These are phyloP conservation scores for Lithobius niger DNA, from an alignment of 1,140 invertebrate genomes.

Conservation along the genomic window DNA sequence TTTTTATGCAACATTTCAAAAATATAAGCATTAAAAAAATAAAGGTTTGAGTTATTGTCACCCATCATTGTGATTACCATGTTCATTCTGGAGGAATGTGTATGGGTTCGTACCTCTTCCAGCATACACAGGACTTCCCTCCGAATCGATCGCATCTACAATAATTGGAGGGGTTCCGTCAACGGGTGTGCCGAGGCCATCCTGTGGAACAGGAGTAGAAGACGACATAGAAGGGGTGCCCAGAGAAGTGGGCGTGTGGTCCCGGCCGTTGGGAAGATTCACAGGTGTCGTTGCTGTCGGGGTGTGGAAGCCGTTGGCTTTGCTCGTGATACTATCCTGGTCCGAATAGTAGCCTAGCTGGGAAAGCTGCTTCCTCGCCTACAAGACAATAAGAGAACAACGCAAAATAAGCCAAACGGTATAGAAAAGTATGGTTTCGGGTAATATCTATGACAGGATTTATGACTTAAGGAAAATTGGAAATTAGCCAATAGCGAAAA, in stretches of 20 bases:
- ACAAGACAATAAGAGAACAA: constrained; percentile 12
- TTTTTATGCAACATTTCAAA: too few relatives aligned
- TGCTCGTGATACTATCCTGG: constrained; percentile 17
- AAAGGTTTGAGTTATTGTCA: too few relatives aligned
- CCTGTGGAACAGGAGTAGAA: background rate
- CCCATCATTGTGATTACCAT: too few relatives aligned
- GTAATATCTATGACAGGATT: too few relatives aligned
- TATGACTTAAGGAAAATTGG: too few relatives aligned
- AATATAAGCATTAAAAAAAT: too few relatives aligned
- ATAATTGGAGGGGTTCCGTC: constrained; percentile 28
- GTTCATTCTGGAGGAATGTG: too few relatives aligned
- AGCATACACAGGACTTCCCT: constrained; percentile 63
- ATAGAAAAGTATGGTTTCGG: too few relatives aligned
- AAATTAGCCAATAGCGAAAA: too few relatives aligned
- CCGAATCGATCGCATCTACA: constrained; percentile 44
- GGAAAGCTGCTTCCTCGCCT: constrained; percentile 53
- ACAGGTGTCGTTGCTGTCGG: constrained; percentile 29
- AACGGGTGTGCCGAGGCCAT: constrained; percentile 15
- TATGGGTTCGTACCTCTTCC: too few relatives aligned
- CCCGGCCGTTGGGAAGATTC: background rate
- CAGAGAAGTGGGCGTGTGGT: constrained; percentile 1
- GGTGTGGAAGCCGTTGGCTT: constrained; percentile 19
- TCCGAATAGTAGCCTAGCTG: constrained; percentile 56
- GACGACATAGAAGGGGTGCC: constrained; percentile 13
- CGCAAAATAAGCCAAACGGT: constrained; percentile 9